These are phyloP conservation scores for Steinernema feltiae DNA, from an alignment of 1,140 invertebrate species.

Conservation along the genomic window DNA sequence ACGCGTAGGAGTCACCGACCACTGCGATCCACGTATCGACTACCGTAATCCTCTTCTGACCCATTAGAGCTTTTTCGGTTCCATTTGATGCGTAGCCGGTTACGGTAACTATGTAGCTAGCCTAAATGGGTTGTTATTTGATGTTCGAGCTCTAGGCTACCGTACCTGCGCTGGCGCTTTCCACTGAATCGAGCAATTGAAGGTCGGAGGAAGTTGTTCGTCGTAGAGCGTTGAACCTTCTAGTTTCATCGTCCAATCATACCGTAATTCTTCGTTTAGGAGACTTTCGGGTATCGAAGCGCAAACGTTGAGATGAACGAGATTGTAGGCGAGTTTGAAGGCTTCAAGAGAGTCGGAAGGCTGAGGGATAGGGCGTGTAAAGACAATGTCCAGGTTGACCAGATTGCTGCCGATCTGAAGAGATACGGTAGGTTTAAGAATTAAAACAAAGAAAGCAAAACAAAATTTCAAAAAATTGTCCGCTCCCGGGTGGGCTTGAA, in stretches of 20 bases:
- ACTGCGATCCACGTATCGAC: background rate
- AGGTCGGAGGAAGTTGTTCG: background rate
- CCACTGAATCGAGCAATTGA: background rate
- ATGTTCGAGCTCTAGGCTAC: background rate
- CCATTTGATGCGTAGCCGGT: background rate
- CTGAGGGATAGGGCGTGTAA: background rate
- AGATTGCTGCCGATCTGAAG: background rate
- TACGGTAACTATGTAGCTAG: conserved; percentile 7
- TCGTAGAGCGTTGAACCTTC: background rate
- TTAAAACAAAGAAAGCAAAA: too few species aligned
- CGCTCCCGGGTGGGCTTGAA: conserved; percentile 23
- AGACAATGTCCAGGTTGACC: background rate
- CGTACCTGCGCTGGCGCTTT: background rate
- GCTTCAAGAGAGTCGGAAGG: background rate
- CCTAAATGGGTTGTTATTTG: background rate
- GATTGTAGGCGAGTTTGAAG: background rate
- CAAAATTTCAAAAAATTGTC: too few species aligned
- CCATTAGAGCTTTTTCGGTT: background rate
- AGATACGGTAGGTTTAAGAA: background rate
- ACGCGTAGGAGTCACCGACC: background rate
- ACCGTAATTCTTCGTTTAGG: background rate
- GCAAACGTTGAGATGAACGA: background rate
- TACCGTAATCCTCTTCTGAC: conserved; percentile 3
- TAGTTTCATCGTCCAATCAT: conserved; percentile 4
- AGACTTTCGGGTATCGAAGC: background rate